A percentile compares a stretch with the other conserved stretches of the same genome.
Conservation (phyloP, 2,888 invertebrate species). For the Ceratothoa steindachneri region DNA sequence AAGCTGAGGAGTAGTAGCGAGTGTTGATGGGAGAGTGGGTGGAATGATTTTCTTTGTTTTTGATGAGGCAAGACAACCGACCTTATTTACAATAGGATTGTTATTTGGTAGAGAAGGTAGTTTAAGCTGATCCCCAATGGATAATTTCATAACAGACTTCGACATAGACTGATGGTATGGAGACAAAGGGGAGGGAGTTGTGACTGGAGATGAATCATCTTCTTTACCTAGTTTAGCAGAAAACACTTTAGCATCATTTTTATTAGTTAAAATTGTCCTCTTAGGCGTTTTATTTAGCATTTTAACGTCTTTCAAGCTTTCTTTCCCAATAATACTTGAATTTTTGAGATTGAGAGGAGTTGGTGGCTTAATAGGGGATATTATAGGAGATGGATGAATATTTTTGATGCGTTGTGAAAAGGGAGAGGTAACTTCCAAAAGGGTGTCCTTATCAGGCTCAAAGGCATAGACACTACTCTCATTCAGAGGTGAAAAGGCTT, state of each 20-base stretch:
- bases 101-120: background rate
- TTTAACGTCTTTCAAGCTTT: background rate
- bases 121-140: too few species aligned
- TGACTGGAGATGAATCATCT: too few species aligned
- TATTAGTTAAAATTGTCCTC: background rate
- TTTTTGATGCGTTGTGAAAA: conserved; percentile 45
- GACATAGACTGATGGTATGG: too few species aligned
- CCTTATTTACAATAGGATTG: background rate
- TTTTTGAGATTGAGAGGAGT: background rate
- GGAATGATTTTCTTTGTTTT: background rate
- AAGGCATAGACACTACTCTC: conserved; percentile 47
- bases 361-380: conserved; percentile 18
- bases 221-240: background rate
- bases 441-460: conserved; percentile 37
- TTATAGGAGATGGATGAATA: conserved; percentile 38
- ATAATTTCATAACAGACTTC: too few species aligned
- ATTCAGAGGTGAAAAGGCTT: conserved; percentile 44
- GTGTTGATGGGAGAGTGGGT: background rate
- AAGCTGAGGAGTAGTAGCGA: background rate
- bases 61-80: background rate
- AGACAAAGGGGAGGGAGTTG: too few species aligned
- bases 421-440: conserved; percentile 33
- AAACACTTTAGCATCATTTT: background rate
- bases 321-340: background rate
- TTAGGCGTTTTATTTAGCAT: background rate